These are phyloP conservation scores for Rhogogaster chlorosoma DNA, from an alignment of 2,888 invertebrate species.

Conservation along the genomic window DNA sequence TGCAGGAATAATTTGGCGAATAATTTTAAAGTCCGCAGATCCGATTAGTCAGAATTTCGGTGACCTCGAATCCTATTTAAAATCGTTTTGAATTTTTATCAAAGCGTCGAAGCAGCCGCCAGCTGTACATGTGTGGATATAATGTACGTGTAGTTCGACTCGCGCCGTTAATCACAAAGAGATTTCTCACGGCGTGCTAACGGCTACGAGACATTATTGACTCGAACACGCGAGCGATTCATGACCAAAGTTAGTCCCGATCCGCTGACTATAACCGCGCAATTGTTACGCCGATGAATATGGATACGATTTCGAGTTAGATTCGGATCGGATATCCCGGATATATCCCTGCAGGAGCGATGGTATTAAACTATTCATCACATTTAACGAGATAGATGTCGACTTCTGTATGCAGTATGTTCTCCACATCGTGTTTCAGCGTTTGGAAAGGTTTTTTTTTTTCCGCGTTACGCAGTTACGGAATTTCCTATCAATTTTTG, in stretches of 20 bases:
- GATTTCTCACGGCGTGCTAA: slow-evolving; percentile 27
- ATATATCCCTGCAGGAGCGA: slow-evolving; percentile 18
- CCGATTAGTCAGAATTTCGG: not conserved
- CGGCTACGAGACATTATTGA: slow-evolving; percentile 28
- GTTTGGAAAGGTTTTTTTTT: not conserved
- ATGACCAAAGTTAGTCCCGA: slow-evolving; percentile 23
- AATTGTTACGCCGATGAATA: slow-evolving; percentile 37
- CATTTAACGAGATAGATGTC: slow-evolving; percentile 10
- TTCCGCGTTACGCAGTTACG: not conserved
- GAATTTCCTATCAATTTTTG: not conserved
- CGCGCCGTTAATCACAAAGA: slow-evolving; percentile 10
- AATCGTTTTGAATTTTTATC: not conserved
- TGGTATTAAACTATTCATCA: slow-evolving; percentile 39
- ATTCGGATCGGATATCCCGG: slow-evolving; percentile 19
- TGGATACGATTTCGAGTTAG: slow-evolving; percentile 39
- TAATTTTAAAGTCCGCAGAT: not conserved
- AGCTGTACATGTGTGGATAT: slow-evolving; percentile 8
- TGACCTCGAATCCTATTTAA: not conserved
- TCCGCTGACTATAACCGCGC: slow-evolving; percentile 19
- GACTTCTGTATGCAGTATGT: not conserved
- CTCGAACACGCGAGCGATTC: slow-evolving; percentile 38
- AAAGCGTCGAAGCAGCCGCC: not conserved
- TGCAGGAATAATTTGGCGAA: not conserved
- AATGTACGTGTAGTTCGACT: not conserved
- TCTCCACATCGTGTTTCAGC: not conserved